These are phyloP conservation scores for Paramuricea clavata DNA, from an alignment of 92 coral and sea anemone species.

Conservation along the genomic window DNA sequence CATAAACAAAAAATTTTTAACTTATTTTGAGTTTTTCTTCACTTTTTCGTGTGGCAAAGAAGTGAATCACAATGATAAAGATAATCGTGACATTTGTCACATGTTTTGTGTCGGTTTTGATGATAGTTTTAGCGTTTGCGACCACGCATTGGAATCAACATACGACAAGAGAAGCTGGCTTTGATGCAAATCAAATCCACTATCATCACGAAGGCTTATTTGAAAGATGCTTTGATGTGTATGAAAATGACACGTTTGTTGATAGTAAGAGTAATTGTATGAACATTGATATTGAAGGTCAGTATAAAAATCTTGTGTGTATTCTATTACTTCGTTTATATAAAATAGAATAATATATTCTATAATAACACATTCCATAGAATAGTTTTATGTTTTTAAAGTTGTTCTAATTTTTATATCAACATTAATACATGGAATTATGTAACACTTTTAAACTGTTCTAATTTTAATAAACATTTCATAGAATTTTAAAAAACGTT, in stretches of 20 bases:
- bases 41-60: slow-evolving; percentile 6
- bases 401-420: not conserved
- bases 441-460: no score
- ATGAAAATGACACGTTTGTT: slow-evolving; percentile 61
- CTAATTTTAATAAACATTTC: no score
- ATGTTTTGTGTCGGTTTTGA: slow-evolving; percentile 79
- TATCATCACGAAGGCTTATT: slow-evolving; percentile 85
- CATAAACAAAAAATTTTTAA: slow-evolving; percentile 5
- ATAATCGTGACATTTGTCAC: slow-evolving; percentile 82
- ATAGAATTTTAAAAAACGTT: no score
- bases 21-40: not conserved
- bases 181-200: slow-evolving; percentile 50
- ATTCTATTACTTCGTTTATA: no score
- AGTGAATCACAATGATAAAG: slow-evolving; percentile 76
- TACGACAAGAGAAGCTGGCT: slow-evolving; percentile 63
- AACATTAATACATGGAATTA: no score
- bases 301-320: slow-evolving; percentile 44
- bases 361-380: not conserved
- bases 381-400: not conserved
- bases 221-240: slow-evolving; percentile 73
- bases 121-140: slow-evolving; percentile 87
- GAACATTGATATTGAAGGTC: slow-evolving; percentile 54
- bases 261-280: slow-evolving; percentile 63
- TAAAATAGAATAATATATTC: no score
- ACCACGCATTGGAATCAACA: slow-evolving; percentile 84